These are phyloP conservation scores for Notamacropus eugenii DNA, from an alignment of 2,797 vertebrate species.

Conservation along the genomic window DNA sequence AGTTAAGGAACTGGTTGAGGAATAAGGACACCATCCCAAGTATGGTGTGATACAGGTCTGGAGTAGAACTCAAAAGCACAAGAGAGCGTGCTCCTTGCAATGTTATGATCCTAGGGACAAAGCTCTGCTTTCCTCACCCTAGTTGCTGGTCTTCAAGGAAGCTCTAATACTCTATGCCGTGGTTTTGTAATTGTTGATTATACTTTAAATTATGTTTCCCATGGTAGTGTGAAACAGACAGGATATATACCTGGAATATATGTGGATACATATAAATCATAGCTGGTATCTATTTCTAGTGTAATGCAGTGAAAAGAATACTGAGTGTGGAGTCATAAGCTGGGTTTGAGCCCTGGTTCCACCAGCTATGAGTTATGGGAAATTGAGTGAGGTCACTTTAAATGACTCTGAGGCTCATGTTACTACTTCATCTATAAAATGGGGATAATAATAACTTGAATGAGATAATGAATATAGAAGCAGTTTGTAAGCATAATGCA, in stretches of 20 bases:
- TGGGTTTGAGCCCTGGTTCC: not conserved
- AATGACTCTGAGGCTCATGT: not conserved
- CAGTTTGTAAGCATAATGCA: not conserved
- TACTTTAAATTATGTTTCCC: not conserved
- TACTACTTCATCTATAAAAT: not conserved
- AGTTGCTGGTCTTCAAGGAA: not conserved
- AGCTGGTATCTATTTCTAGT: not conserved
- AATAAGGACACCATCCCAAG: not conserved
- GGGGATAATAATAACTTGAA: not conserved
- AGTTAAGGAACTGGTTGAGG: not conserved
- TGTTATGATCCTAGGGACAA: not conserved
- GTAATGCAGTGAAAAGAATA: not conserved
- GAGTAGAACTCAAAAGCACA: not conserved
- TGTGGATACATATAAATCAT: not conserved
- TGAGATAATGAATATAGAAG: not conserved
- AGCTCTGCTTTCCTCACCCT: not conserved
- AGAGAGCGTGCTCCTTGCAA: not conserved
- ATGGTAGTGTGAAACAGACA: not conserved
- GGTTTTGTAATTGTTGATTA: not conserved
- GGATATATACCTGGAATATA: not conserved
- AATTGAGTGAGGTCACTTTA: not conserved
- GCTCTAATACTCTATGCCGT: not conserved
- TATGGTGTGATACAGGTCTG: not conserved
- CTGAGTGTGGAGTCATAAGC: not conserved
- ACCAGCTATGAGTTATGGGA: not conserved